These are phyloP conservation scores for Coendou prehensilis DNA, from an alignment of 2,797 vertebrate genomes.

Conservation along the genomic window DNA sequence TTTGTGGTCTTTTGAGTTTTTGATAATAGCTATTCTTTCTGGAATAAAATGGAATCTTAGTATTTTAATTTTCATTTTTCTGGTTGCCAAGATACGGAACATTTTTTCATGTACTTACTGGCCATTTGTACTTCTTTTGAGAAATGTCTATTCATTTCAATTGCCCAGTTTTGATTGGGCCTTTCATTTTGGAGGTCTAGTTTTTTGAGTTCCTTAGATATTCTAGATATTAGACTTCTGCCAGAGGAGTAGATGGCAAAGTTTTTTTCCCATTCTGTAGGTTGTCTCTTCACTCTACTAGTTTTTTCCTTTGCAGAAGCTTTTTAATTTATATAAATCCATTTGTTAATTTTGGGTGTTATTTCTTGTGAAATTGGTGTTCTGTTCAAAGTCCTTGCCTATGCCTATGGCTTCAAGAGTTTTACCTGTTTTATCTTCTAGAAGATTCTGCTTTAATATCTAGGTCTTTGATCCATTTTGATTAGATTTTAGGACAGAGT, in stretches of 20 bases:
- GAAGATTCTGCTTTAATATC: not conserved
- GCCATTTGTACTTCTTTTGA: not conserved
- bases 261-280: not conserved
- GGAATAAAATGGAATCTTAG: not conserved
- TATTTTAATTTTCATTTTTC: not conserved
- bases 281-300: not conserved
- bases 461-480: not conserved
- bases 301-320: not conserved
- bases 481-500: not conserved
- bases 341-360: not conserved
- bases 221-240: not conserved
- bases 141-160: not conserved
- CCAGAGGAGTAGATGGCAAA: not conserved
- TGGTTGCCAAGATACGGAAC: not conserved
- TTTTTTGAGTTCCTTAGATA: not conserved
- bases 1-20: not conserved
- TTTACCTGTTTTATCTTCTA: not conserved
- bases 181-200: not conserved
- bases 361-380: not conserved
- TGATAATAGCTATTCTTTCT: not conserved
- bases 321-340: not conserved
- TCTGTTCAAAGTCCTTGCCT: not conserved
- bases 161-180: not conserved
- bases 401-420: no score
- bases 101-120: not conserved